Conservation (phyloP, 2,888 invertebrate genomes). For the Pristionchus maxplancki region DNA sequence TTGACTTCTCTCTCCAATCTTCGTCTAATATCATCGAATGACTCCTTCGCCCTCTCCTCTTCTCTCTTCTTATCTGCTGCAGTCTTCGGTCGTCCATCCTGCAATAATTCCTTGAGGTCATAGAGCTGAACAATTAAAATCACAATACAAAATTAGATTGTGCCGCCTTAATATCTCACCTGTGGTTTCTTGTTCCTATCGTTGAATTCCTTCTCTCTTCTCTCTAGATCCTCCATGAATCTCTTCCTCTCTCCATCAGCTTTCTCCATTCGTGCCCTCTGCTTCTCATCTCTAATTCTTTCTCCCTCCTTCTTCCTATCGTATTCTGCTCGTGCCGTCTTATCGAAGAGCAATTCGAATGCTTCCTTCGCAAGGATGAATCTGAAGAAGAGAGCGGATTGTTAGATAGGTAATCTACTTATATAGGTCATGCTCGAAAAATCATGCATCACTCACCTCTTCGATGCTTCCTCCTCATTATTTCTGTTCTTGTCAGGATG, state of each 20-base stretch:
- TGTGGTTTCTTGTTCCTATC: constrained; percentile 34
- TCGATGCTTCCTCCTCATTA: constrained; percentile 63
- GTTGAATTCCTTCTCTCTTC: constrained; percentile 58
- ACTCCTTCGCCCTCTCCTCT: constrained; percentile 29
- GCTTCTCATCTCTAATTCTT: constrained; percentile 51
- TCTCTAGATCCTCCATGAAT: constrained; percentile 61
- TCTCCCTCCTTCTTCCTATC: constrained; percentile 57
- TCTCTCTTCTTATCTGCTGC: constrained; percentile 50
- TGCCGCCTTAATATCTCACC: not conserved
- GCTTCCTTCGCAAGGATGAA: constrained; percentile 67
- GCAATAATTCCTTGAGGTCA: too few species aligned
- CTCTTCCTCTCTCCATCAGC: constrained; percentile 60
- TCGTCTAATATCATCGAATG: constrained; percentile 34
- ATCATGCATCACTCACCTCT: not conserved
- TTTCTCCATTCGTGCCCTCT: constrained; percentile 60
- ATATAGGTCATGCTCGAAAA: not conserved
- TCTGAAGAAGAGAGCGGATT: constrained; percentile 56
- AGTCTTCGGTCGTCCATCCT: constrained; percentile 48
- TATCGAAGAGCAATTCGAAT: constrained; percentile 64
- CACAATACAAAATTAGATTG: too few species aligned
- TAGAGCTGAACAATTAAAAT: too few species aligned
- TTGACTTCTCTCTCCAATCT: constrained; percentile 38
- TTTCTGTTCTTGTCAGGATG: constrained; percentile 69
- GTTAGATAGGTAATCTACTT: not conserved
- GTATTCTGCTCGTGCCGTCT: constrained; percentile 60